Conservation (phyloP, 30 jellyfish, hydroid and myxozoan genomes). For the Haliclystus octoradiatus region DNA sequence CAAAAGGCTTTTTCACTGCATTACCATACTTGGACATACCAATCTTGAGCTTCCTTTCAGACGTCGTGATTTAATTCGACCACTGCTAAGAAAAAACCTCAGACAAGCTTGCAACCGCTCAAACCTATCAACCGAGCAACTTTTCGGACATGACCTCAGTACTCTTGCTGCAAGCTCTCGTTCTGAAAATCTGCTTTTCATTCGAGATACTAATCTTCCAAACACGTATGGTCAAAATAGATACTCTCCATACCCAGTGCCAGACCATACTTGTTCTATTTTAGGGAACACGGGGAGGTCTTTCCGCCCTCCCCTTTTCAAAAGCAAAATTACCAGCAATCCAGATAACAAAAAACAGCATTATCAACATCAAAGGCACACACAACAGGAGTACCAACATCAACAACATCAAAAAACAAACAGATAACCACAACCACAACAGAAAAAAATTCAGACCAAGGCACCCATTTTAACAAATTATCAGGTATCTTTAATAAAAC, state of each 20-base stretch:
- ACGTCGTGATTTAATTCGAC: slow-evolving; percentile 19
- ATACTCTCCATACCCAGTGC: too few relatives aligned
- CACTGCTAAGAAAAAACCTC: slow-evolving; percentile 8
- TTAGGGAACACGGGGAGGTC: slow-evolving; percentile 28
- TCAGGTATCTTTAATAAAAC: too few relatives aligned
- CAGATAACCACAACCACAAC: slow-evolving; percentile 9
- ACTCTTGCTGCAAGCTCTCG: too few relatives aligned
- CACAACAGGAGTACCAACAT: slow-evolving; percentile 10
- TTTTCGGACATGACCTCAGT: slow-evolving; percentile 26
- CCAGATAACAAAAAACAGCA: too few relatives aligned
- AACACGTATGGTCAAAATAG: too few relatives aligned
- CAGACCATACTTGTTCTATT: slow-evolving; percentile 2
- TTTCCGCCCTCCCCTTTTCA: slow-evolving; percentile 7
- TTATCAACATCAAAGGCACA: slow-evolving; percentile 6
- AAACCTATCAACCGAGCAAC: slow-evolving; percentile 2
- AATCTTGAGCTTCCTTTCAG: slow-evolving; percentile 7
- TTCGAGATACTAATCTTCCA: too few relatives aligned
- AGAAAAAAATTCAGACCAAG: too few relatives aligned
- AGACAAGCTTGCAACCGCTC: slow-evolving; percentile 15
- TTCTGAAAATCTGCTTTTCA: too few relatives aligned
- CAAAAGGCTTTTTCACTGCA: slow-evolving; percentile 18
- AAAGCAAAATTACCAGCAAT: too few relatives aligned
- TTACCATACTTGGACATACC: slow-evolving; percentile 7
- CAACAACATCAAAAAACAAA: slow-evolving; percentile 12
- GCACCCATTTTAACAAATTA: too few relatives aligned